A percentile compares a stretch with the other conserved stretches of the same genome.
Evolutionary conservation across 2,888 invertebrate genomes (phyloP).

Genomic region (Gortyna flavago): DNA sequence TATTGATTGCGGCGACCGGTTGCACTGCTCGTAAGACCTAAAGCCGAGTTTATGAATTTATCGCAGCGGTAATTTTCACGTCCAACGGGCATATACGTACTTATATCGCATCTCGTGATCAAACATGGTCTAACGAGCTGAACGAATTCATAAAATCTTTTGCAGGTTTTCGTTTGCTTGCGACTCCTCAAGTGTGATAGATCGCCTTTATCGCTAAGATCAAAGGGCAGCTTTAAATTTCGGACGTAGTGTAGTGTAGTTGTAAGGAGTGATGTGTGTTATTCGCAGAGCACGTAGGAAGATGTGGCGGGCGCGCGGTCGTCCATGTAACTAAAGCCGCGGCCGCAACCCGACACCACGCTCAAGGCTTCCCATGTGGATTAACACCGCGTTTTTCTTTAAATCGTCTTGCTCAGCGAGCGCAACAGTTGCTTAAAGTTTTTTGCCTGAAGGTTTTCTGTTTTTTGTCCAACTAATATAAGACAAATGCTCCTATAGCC

Average conservation of each 20-base stretch:
- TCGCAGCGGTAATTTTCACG: constrained; percentile 79
- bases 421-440: constrained; percentile 62
- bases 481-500: constrained; percentile 46
- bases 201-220: constrained; percentile 40
- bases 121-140: constrained; percentile 77
- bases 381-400: constrained; percentile 80
- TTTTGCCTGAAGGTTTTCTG: constrained; percentile 54
- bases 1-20: constrained; percentile 85
- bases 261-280: constrained; percentile 65
- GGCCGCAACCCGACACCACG: constrained; percentile 78
- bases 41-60: constrained; percentile 70
- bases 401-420: constrained; percentile 74
- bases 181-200: constrained; percentile 50
- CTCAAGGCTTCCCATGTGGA: constrained; percentile 88
- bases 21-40: constrained; percentile 69
- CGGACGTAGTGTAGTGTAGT: constrained; percentile 44
- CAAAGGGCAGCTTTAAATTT: constrained; percentile 49
- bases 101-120: constrained; percentile 67
- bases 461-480: constrained; percentile 42
- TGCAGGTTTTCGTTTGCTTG: constrained; percentile 68
- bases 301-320: constrained; percentile 80
- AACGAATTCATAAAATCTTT: constrained; percentile 75
- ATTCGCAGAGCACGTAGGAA: constrained; percentile 69
- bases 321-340: constrained; percentile 82
- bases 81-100: constrained; percentile 65